A percentile compares a stretch with the other conserved stretches of the same genome.
These are phyloP conservation scores for Amphipoea oculea DNA, from an alignment of 2,888 invertebrate species.

Conservation along the genomic window DNA sequence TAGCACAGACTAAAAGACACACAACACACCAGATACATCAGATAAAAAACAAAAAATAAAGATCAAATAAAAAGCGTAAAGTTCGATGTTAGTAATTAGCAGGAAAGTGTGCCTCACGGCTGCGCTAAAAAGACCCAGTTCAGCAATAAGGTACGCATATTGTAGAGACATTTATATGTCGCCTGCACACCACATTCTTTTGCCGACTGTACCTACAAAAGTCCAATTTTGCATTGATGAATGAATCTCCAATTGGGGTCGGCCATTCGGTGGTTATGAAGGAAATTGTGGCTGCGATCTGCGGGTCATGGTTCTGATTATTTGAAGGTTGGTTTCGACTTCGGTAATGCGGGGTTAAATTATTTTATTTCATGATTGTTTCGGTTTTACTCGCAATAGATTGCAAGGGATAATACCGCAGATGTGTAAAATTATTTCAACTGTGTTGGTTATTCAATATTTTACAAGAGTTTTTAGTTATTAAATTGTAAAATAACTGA, in stretches of 20 bases:
- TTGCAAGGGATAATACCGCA: constrained; percentile 4
- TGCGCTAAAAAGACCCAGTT: no score
- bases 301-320: constrained; percentile 48
- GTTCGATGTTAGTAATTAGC: no score
- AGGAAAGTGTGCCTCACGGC: no score
- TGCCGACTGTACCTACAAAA: constrained; percentile 13
- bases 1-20: no score
- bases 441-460: neutral
- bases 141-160: no score
- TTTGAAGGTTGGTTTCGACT: constrained; percentile 30
- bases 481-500: neutral
- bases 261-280: constrained; percentile 39
- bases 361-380: constrained; percentile 16
- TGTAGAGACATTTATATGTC: neutral
- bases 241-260: constrained; percentile 63
- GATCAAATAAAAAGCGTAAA: no score
- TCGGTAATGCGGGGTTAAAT: constrained; percentile 6
- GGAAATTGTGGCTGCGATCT: constrained; percentile 51
- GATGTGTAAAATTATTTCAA: neutral
- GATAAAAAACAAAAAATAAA: no score
- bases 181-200: neutral
- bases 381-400: neutral
- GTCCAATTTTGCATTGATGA: constrained; percentile 66
- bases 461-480: neutral
- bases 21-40: no score